These are phyloP conservation scores for Stegodyphus dumicola DNA, from an alignment of 1,140 invertebrate species.

Conservation along the genomic window DNA sequence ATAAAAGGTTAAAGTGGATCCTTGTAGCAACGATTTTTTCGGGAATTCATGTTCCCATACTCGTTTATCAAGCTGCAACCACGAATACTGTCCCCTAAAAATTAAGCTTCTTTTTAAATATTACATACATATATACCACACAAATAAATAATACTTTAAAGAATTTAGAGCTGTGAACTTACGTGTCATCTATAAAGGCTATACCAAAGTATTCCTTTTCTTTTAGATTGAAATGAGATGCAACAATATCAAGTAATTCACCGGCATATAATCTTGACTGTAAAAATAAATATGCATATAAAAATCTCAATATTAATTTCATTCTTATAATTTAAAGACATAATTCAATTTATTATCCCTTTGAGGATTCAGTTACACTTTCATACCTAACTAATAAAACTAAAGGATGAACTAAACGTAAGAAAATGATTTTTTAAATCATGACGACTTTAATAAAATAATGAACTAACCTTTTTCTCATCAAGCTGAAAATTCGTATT, in stretches of 20 bases:
- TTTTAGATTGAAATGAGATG: conserved; percentile 80
- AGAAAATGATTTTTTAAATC: no score
- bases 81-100: conserved; percentile 71
- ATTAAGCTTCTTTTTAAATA: background rate
- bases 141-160: background rate
- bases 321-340: no score
- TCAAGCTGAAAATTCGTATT: no score
- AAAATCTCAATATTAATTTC: background rate
- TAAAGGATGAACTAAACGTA: no score
- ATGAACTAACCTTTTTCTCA: no score
- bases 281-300: conserved; percentile 4
- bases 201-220: conserved; percentile 71
- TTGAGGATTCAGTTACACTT: no score
- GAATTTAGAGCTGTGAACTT: conserved; percentile 64
- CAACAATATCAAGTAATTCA: conserved; percentile 77
- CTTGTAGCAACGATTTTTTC: conserved; percentile 65
- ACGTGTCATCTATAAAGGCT: conserved; percentile 72
- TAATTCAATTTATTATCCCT: no score
- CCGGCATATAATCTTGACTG: conserved; percentile 64
- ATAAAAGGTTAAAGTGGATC: conserved; percentile 68
- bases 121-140: background rate
- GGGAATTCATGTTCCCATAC: conserved; percentile 73
- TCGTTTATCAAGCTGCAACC: conserved; percentile 71
- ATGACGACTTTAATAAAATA: no score
- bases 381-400: no score